Base-by-base conservation (phyloP, 2,113 vertebrate species). In the Tympanuchus pallidicinctus region DNA sequence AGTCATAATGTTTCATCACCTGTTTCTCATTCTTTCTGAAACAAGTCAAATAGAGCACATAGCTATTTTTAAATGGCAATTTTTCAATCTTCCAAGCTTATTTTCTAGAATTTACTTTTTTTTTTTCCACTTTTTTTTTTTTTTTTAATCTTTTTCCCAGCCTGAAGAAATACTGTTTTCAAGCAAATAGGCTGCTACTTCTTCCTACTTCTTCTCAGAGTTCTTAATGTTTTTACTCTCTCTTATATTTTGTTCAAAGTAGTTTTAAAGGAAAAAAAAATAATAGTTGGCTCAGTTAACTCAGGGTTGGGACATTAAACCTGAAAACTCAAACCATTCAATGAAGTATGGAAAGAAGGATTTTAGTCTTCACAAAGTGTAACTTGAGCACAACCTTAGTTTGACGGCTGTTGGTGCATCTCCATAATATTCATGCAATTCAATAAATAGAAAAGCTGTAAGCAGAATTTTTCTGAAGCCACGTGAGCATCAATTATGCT, bases 401-500 rank as follows among this genome's bases (percentile, higher is more conserved):
- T 63, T 17, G 13, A 76, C 40, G 89, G 86, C 40, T 84, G 32
- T 38, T 87, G 50, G 45, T 59, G 16, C 63, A 76, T 20, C 59
- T 87, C 65, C 34, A 5, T 38, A 82, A 59, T 32, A 85, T 25
- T 28, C 3, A 2, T 28, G 66, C 42, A 85, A 89, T 25, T 57
- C 87, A 73, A 95, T 56, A 96, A 95, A 95, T n/a, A 93, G 84
- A 93, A 94, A 72, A 95, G 63, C 71, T 82, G 82, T 88, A 95
- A 95, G 94, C 13, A 95, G 59, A 77, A 80, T 92, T 96, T 67
- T 97, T 95, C 81, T 94, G 94, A 96, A 93, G 85, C 70, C 76
- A 72, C 59, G 56, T 38, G 72, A 96, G 92, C 89, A 92, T 82
- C 47, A 80, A 65, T 76, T 94, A 90, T 47, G 91, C 65, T 63